These are phyloP conservation scores for Erpornis zantholeuca DNA, from an alignment of 2,113 vertebrate genomes.

Conservation along the genomic window DNA sequence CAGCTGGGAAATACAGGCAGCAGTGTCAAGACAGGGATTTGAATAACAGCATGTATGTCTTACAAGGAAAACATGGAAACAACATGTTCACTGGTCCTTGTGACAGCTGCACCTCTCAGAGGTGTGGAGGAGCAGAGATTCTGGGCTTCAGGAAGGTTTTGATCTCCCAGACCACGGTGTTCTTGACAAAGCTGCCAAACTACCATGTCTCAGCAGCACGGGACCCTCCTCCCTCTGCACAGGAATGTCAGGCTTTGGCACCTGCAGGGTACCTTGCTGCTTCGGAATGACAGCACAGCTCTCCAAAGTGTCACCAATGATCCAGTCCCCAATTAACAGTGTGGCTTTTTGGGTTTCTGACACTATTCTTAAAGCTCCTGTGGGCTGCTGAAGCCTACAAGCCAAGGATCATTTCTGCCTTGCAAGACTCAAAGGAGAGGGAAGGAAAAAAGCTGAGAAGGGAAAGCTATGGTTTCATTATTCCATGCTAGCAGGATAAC, in stretches of 20 bases:
- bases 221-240: not conserved
- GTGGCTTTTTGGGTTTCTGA: conserved; percentile 59
- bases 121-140: not conserved
- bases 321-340: conserved; percentile 49
- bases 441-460: not conserved
- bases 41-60: not conserved
- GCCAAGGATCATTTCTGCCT: conserved; percentile 35
- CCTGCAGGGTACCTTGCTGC: conserved; percentile 17
- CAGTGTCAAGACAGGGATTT: not conserved
- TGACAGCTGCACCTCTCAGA: accelerated
- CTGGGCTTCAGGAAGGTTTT: not conserved
- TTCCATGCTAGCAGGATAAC: conserved; percentile 65
- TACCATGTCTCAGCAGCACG: not conserved
- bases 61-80: not conserved
- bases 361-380: conserved; percentile 55
- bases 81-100: not conserved
- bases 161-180: not conserved
- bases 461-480: conserved; percentile 56
- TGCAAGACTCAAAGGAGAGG: conserved; percentile 44
- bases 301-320: conserved; percentile 64
- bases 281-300: conserved; percentile 52
- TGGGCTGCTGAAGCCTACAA: conserved; percentile 66
- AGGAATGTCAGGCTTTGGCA: conserved; percentile 42
- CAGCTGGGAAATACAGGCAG: not conserved
- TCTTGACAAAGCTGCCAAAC: conserved; percentile 13